Base-by-base conservation (phyloP, 2,113 vertebrate species). In the Potamarius usumacintae region DNA sequence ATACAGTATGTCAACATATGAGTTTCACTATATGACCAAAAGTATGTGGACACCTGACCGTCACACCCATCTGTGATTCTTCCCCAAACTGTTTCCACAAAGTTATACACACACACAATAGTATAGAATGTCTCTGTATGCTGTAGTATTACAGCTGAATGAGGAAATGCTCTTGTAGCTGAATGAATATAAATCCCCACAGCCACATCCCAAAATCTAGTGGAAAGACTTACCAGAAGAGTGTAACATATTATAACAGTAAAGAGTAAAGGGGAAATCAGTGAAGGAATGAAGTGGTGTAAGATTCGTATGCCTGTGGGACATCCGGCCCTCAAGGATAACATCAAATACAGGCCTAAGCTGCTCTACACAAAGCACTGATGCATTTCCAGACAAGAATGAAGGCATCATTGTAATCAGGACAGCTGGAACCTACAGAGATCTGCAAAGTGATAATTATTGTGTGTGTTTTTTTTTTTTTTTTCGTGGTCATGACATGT, bases 201-300 rank as follows among this genome's bases (percentile, higher is more conserved):
- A 42, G 34, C 34, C 34, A 42, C 34, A 4, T 42, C 34, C 34
- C 34, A 42, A 42, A 42, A 42, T 42, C 34, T 42, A 42, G 34
- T 42, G 34, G 34, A 42, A 42, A 42, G 34, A 42, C 34, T 42
- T 42, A 42, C 34, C 34, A 42, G 34, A 42, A 42, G 34, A 42
- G 34, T 42, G 2, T 42, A 42, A 3, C 34, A 42, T 42, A 42
- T 42, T 42, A 42, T 42, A 42, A 42, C 2, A 42, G 34, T 42
- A 42, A 42, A 42, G 34, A 42, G 34, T 42, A 42, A 42, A 42
- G 34, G 34, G 34, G 34, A 42, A 42, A 2, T 42, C 34, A 97
- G 92, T 65, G 96, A 90, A 5, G 98, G 98, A 34, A 95, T 95
- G 69, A 97, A 97, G 90, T 99, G 98, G 98, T 96, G 97, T 91